These are phyloP conservation scores for Tachyglossus aculeatus DNA, from an alignment of 2,797 vertebrate species.

Conservation along the genomic window DNA sequence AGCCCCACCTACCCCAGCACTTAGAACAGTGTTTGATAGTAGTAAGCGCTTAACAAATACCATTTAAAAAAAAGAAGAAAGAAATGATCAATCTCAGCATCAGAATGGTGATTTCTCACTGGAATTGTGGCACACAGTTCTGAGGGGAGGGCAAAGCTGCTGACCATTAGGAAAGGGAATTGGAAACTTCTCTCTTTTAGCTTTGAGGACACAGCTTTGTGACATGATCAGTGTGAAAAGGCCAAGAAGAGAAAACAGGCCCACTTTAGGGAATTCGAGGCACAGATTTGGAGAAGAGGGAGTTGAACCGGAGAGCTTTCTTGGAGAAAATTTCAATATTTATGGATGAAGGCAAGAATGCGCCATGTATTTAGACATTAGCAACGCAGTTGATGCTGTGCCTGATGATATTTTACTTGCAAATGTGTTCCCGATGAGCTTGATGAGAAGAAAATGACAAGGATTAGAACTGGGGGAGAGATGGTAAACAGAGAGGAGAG, in stretches of 20 bases:
- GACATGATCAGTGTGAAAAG: too few relatives aligned
- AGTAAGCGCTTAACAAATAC: too few relatives aligned
- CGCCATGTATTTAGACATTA: slow-evolving; percentile 61
- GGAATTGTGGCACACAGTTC: too few relatives aligned
- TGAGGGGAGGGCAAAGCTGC: too few relatives aligned
- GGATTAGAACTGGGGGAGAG: slow-evolving; percentile 51
- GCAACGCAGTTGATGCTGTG: slow-evolving; percentile 55
- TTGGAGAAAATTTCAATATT: slow-evolving; percentile 59
- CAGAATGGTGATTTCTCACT: too few relatives aligned
- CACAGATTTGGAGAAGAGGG: neutral
- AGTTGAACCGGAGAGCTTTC: slow-evolving; percentile 45
- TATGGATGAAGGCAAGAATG: slow-evolving; percentile 46
- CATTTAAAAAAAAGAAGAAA: too few relatives aligned
- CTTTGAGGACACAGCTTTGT: too few relatives aligned
- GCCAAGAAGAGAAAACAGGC: neutral
- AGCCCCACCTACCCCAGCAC: too few relatives aligned
- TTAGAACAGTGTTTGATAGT: too few relatives aligned
- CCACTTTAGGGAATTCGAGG: neutral
- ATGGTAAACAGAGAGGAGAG: slow-evolving; percentile 58
- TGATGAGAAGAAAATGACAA: slow-evolving; percentile 61
- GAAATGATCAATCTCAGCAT: too few relatives aligned
- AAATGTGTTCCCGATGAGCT: slow-evolving; percentile 64
- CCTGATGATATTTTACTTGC: slow-evolving; percentile 70
- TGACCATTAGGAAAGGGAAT: too few relatives aligned
- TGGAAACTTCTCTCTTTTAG: too few relatives aligned